phyloP scores from a whole-genome alignment of 1,140 invertebrate species.

The Aporrectodea caliginosa region DNA sequence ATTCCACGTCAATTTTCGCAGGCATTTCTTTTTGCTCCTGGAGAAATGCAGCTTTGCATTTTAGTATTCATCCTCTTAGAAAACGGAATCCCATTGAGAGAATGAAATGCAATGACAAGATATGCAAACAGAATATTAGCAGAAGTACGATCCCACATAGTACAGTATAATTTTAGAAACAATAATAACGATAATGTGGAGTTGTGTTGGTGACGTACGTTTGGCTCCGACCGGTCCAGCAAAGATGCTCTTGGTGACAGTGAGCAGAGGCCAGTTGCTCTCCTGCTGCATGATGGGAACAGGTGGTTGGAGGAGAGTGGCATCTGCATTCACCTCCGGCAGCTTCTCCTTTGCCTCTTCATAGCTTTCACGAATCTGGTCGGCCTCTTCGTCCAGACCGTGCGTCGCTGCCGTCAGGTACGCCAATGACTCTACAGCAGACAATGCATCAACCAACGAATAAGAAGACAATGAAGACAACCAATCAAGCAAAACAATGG shows the following conservation, averaged over 20 bases:
- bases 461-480: background rate
- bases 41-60: too few relatives aligned
- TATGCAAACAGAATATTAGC: too few relatives aligned
- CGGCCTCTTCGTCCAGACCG: conserved; percentile 75
- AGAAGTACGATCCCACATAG: too few relatives aligned
- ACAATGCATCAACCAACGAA: conserved; percentile 40
- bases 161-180: too few relatives aligned
- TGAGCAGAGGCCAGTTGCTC: conserved; percentile 92
- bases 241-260: conserved; percentile 78
- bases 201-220: too few relatives aligned
- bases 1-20: too few relatives aligned
- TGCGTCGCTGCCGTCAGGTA: conserved; percentile 95
- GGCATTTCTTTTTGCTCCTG: too few relatives aligned
- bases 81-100: too few relatives aligned
- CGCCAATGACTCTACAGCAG: conserved; percentile 71
- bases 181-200: too few relatives aligned
- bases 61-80: too few relatives aligned
- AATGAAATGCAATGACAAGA: too few relatives aligned
- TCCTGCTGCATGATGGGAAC: conserved; percentile 75
- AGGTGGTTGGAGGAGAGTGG: conserved; percentile 77
- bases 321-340: conserved; percentile 72
- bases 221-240: conserved; percentile 64
- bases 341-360: conserved; percentile 64
- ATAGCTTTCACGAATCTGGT: conserved; percentile 65
- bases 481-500: background rate